Evolutionary conservation across 2,113 vertebrate genomes (phyloP).

Genomic region (Coturnix japonica): DNA sequence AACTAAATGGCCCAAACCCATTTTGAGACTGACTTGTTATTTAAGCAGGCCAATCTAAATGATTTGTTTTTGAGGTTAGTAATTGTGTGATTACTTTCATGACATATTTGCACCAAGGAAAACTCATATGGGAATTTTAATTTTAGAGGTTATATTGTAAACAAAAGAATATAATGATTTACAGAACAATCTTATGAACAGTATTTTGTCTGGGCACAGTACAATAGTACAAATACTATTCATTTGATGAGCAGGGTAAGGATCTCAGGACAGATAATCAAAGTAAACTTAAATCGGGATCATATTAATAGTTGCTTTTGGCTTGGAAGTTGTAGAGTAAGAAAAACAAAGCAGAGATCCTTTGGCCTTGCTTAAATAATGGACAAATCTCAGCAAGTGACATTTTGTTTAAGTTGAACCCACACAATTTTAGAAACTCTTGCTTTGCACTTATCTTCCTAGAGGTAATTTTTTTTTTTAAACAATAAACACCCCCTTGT

Average conservation of each 20-base stretch:
- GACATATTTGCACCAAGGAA: background rate
- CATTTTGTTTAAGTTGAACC: conserved; percentile 25
- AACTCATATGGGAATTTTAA: background rate
- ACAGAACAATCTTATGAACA: background rate
- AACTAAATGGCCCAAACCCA: background rate
- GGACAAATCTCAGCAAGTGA: conserved; percentile 21
- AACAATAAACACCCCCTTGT: background rate
- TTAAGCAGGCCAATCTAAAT: background rate
- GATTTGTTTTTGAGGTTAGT: background rate
- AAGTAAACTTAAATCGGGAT: background rate
- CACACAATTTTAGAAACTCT: background rate
- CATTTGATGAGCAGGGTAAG: background rate
- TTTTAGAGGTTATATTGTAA: background rate
- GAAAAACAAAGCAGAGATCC: background rate
- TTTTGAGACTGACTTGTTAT: background rate
- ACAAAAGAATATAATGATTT: background rate
- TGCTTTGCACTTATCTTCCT: background rate
- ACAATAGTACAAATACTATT: background rate
- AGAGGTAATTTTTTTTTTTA: background rate
- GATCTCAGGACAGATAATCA: background rate
- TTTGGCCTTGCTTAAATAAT: conserved; percentile 1
- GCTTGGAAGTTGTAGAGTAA: conserved; percentile 10
- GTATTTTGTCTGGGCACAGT: background rate
- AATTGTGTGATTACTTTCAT: background rate
- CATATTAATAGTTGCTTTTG: background rate